Conservation (phyloP, 2,888 invertebrate species). For the Caenorhabditis becei region DNA sequence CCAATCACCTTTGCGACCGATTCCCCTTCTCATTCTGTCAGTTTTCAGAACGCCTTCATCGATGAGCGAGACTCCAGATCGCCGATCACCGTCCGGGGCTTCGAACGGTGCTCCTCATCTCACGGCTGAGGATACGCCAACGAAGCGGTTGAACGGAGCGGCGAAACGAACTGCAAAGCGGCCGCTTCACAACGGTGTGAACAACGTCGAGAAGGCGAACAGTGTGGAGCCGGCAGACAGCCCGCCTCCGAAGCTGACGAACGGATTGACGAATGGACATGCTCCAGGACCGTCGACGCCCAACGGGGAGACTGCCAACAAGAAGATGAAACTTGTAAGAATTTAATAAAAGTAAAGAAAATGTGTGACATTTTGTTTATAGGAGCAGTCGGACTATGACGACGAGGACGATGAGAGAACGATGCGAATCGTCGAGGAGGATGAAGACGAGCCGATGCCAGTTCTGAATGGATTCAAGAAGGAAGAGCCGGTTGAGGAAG, state of each 20-base stretch:
- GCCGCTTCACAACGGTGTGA: conserved; percentile 45
- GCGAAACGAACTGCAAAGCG: conserved; percentile 40
- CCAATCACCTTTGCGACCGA: too few species aligned
- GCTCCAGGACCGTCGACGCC: conserved; percentile 33
- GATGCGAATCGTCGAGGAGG: conserved; percentile 54
- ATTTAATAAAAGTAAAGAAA: background rate
- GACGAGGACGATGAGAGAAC: conserved; percentile 46
- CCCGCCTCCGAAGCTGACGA: conserved; percentile 47
- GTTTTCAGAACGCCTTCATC: conserved; percentile 61
- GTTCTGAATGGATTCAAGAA: conserved; percentile 44
- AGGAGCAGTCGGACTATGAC: conserved; percentile 33
- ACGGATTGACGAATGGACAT: conserved; percentile 49
- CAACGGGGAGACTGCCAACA: conserved; percentile 32
- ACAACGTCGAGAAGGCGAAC: conserved; percentile 24
- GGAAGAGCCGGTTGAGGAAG: conserved; percentile 33
- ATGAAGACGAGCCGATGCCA: conserved; percentile 51
- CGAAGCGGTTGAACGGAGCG: conserved; percentile 40
- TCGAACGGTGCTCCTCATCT: conserved; percentile 27
- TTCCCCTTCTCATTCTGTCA: background rate
- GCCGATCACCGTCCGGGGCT: conserved; percentile 37
- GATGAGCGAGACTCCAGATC: conserved; percentile 62
- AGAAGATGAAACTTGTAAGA: conserved; percentile 41
- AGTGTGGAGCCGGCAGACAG: conserved; percentile 35
- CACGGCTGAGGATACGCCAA: conserved; percentile 33
- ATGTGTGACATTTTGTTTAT: background rate